Base-by-base conservation (phyloP, 2,888 invertebrate genomes). In the Latrodectus hesperus region DNA sequence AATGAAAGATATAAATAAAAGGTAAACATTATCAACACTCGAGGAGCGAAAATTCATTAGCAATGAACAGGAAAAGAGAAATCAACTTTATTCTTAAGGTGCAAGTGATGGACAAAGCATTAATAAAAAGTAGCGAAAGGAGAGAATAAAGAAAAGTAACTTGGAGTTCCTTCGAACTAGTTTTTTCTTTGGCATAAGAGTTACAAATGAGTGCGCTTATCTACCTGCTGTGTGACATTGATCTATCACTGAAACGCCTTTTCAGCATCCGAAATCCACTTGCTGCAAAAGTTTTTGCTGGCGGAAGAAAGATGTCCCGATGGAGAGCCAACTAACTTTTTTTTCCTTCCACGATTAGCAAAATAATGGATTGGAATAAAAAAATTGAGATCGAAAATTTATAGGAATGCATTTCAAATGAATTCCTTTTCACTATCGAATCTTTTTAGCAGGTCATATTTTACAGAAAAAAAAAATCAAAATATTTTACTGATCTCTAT, bases 231-330 rank as follows among this genome's bases (percentile, higher is more conserved):
- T 49, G 52, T 74, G 81, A 81, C 81, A 74, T 53, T 81, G 81
- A 81, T 81, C 74, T 67, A 81, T 81, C 81, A 67, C 81, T 67
- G 81, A 67, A 81, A 81, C 81, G 81, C 81, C 81, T 81, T 81
- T 81, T 73, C 81, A 73, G 74, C 65, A 67, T 81, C 81, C 73
- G 64, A 60, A 81, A 81, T 81, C 81, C 73, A 81, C 81, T 81
- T 8, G 72, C 80, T 64, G n/a, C 72, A 72, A 79, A 72, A 71
- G 52, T 51, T 73, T 55, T 64, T 26, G 65, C 53, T 6, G 49
- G 76, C 38, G n/a, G 9, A 26, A 67, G 67, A 73, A 73, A 53
- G 53, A 53, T 73, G 10, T 53, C 52, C 22, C 73, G 10, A n/a
- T 49, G 22, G 55, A 73, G 73, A 73, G 16, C 67, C 16, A 9